Base-by-base conservation (phyloP, 2,888 invertebrate genomes). In the Chymomyza caudatula region DNA sequence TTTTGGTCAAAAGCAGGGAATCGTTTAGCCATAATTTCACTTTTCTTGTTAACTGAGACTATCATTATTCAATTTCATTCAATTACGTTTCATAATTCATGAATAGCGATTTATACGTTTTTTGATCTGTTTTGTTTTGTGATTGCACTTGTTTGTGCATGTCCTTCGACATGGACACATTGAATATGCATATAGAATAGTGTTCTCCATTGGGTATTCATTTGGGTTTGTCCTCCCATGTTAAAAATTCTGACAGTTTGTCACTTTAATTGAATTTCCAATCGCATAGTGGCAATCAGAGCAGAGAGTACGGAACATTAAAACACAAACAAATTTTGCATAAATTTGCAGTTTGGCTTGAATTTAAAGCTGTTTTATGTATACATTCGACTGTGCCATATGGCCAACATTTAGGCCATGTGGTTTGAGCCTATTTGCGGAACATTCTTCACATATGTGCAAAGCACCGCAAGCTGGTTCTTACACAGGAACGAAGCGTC, bases 231-330 rank as follows among this genome's bases (percentile, higher is more conserved):
- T 67, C 60, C 62, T 69, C 80, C 84, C 85, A 78, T 87, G 74
- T 85, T 87, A 87, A 74, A 87, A 78, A 69, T 80, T 74, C 73
- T 84, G 87, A 84, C 87, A 87, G 84, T 84, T 84, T 84, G 86
- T 87, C 84, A 87, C 81, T 87, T 87, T 77, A 77, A 85, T 85
- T 87, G 85, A 82, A 79, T 85, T 82, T 74, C 70, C 76, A 63
- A 65, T 73, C 42, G 53, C 54, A 76, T 71, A 60, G 67, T 66
- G 68, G 2, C 15, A 47, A 47, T 65, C 67, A 56, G 58, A 22
- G 59, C 54, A 66, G 44, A 65, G 37, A 23, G 49, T 52, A 51
- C 3, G 58, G 29, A 20, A 29, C 5, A 56, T 42, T 44, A 29
- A 25, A 43, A 42, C 29, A 13, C 19, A 55, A 52, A 57, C 2